Evolutionary conservation across 1,140 invertebrate genomes (phyloP).

Genomic region (Diplogasteroides magnus): DNA sequence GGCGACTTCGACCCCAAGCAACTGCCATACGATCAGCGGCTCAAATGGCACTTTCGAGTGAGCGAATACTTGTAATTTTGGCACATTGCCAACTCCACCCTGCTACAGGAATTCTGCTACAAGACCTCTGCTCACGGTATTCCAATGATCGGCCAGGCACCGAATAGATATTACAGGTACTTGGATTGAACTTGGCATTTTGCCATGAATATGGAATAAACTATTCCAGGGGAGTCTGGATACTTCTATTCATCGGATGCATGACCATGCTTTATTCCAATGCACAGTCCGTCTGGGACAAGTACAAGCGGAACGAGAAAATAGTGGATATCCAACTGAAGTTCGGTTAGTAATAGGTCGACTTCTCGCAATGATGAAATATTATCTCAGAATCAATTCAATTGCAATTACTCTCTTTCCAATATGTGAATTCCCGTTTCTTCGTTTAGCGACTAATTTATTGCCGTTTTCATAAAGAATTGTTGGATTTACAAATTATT

Average conservation of each 20-base stretch:
- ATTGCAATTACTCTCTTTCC: too few relatives aligned
- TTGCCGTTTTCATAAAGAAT: too few relatives aligned
- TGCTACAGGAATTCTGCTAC: conserved; percentile 42
- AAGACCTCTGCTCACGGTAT: conserved; percentile 46
- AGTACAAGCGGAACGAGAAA: conserved; percentile 43
- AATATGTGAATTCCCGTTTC: too few relatives aligned
- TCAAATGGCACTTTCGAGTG: conserved; percentile 31
- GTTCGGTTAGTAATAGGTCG: conserved; percentile 34
- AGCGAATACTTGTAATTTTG: not conserved
- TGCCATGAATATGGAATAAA: conserved; percentile 2
- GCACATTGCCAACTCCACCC: conserved; percentile 26
- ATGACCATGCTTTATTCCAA: conserved; percentile 38
- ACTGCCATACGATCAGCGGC: conserved; percentile 30
- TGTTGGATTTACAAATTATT: too few relatives aligned
- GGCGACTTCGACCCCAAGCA: conserved; percentile 33
- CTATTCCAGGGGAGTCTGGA: conserved; percentile 33
- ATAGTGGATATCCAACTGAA: conserved; percentile 46
- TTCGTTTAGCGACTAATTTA: too few relatives aligned
- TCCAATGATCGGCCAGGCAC: conserved; percentile 42
- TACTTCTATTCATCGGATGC: conserved; percentile 32
- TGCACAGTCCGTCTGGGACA: conserved; percentile 36
- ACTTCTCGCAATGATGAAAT: not conserved
- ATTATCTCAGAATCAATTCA: conserved; percentile 4
- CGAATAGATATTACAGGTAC: conserved; percentile 39
- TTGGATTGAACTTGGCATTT: not conserved